These are phyloP conservation scores for Trichogramma evanescens DNA, from an alignment of 2,888 invertebrate genomes.

Conservation along the genomic window DNA sequence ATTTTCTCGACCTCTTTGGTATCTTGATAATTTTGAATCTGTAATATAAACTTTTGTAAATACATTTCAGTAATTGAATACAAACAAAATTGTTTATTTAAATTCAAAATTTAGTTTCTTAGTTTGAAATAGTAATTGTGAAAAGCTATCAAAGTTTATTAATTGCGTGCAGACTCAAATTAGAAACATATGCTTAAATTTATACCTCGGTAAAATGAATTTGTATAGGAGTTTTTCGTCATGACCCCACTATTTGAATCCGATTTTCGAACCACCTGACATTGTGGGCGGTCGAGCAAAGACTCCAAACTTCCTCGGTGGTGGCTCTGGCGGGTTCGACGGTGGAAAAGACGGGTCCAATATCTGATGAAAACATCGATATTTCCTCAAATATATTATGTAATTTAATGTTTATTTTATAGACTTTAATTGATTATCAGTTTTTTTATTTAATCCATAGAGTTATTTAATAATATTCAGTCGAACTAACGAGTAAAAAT, in stretches of 20 bases:
- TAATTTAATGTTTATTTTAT: background rate
- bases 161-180: too few species aligned
- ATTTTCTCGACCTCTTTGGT: too few species aligned
- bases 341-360: constrained; percentile 42
- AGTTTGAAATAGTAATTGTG: too few species aligned
- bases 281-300: constrained; percentile 38
- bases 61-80: too few species aligned
- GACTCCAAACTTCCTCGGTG: constrained; percentile 41
- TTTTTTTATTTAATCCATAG: background rate
- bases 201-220: constrained; percentile 22
- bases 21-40: too few species aligned
- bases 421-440: background rate
- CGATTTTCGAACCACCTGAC: constrained; percentile 30
- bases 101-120: too few species aligned
- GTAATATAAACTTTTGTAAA: too few species aligned
- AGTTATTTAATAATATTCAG: too few species aligned
- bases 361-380: constrained; percentile 25
- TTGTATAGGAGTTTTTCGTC: constrained; percentile 33
- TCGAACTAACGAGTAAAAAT: too few species aligned
- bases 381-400: too few species aligned
- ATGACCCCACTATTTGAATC: constrained; percentile 36
- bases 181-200: background rate
- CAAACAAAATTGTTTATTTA: too few species aligned
- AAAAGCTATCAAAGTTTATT: too few species aligned
- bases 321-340: constrained; percentile 33